Base-by-base conservation (phyloP, 2,797 vertebrate genomes). In the Nothura maculosa region DNA sequence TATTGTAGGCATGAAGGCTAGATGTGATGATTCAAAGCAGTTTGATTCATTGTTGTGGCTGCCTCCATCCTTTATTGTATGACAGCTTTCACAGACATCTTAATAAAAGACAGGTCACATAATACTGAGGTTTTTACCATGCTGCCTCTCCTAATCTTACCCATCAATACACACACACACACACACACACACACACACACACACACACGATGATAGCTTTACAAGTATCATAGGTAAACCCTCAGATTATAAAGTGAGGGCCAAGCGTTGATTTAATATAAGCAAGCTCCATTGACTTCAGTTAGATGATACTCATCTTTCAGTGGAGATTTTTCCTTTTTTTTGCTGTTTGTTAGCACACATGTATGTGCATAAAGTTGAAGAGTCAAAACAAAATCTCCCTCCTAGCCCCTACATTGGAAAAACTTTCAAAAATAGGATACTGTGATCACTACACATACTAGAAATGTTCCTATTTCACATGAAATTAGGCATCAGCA, bases 41-140 rank as follows among this genome's bases (percentile, higher is more conserved):
- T 93, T 95, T 95, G 94, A 96, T 95, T 96, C 79, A 95, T 50
- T n/a, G 66, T 67, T 77, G 32, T 19, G 13, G 61, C 78, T 89
- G 93, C 94, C 85, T 89, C 87, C 85, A 89, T 89, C 90, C 92
- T 92, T 97, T 64, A 95, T 93, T 84, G 87, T 70, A 30, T 8
- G 78, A 82, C 66, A 96, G 79, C 34, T 94, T 94, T 88, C 21
- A 73, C 62, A 85, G 66, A 85, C 69, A 61, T 75, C 77, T 87
- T 91, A 91, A 85, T 94, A 68, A 93, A 93, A 93, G 79, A 77
- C 45, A 91, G 9, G 89, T 16, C 81, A 87, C 77, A 63, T 9
- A 57, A 73, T 74, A 6, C 30, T 92, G 63, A 80, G 32, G 81
- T 62, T 96, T 92, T 90, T 93, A 87, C 73, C 40, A 68, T 0